Percentiles rank a stretch among this genome's conserved stretches.
These are phyloP conservation scores for Brenthis ino DNA, from an alignment of 2,888 invertebrate genomes.

Conservation along the genomic window DNA sequence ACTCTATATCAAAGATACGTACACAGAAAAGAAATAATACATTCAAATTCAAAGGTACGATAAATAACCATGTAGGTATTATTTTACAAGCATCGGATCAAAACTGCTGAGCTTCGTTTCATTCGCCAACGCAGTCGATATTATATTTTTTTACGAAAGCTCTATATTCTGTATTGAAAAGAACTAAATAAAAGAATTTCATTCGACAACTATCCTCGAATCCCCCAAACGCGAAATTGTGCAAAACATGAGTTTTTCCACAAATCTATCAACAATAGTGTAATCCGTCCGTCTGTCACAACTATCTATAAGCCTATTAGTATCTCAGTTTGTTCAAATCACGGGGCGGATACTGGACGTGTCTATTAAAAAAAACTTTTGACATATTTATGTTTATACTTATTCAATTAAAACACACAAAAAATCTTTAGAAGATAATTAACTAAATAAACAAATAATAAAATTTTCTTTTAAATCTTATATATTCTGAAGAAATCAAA, in stretches of 20 bases:
- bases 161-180: background rate
- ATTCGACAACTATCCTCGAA: background rate
- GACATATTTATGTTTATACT: background rate
- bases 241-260: constrained; percentile 50
- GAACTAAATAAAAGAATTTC: constrained; percentile 7
- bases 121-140: too few species aligned
- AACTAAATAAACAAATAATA: too few species aligned
- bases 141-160: background rate
- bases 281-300: constrained; percentile 40
- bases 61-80: too few species aligned
- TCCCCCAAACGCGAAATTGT: constrained; percentile 41
- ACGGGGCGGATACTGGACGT: constrained; percentile 13
- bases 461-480: too few species aligned
- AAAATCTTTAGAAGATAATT: too few species aligned
- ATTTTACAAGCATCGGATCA: too few species aligned
- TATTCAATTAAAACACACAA: background rate
- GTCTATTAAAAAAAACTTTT: background rate
- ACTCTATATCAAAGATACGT: too few species aligned
- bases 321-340: constrained; percentile 2
- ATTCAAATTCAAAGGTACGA: too few species aligned
- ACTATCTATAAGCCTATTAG: constrained; percentile 45
- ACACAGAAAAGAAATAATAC: too few species aligned
- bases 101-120: too few species aligned
- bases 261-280: constrained; percentile 43
- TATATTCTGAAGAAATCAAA: too few species aligned